phyloP scores from a whole-genome alignment of 1,140 invertebrate species.

The Anagrus nilaparvatae region DNA sequence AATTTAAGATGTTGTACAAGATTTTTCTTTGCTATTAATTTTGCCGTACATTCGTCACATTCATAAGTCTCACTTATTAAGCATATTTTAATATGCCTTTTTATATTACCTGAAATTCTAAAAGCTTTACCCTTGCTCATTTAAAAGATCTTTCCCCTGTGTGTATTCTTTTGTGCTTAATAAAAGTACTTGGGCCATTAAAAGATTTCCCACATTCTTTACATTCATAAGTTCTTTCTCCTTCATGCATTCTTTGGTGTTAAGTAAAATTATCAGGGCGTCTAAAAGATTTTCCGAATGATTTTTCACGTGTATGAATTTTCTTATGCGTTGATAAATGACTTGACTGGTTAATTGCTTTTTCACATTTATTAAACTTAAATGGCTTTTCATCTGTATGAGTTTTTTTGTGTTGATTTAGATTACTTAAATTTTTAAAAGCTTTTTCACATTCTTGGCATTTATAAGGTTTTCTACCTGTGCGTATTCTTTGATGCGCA shows the following conservation, averaged over 20 bases:
- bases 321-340: conserved; percentile 61
- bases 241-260: conserved; percentile 72
- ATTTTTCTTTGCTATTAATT: too few relatives aligned
- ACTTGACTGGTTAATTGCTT: conserved; percentile 63
- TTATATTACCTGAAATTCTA: conserved; percentile 67
- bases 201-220: conserved; percentile 70
- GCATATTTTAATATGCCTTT: too few relatives aligned
- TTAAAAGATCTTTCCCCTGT: conserved; percentile 57
- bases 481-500: too few relatives aligned
- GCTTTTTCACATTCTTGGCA: conserved; percentile 66
- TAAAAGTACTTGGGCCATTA: conserved; percentile 65
- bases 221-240: conserved; percentile 71
- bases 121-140: conserved; percentile 56
- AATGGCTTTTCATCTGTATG: conserved; percentile 56
- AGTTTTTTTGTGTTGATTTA: conserved; percentile 57
- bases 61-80: too few relatives aligned
- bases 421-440: conserved; percentile 56
- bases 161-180: conserved; percentile 58
- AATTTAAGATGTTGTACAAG: too few relatives aligned
- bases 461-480: too few relatives aligned
- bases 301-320: conserved; percentile 54
- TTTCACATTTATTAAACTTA: conserved; percentile 56
- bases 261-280: conserved; percentile 61
- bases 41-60: too few relatives aligned
- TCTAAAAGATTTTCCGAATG: conserved; percentile 56